phyloP scores from a whole-genome alignment of 2,888 invertebrate genomes.

The Crossocerus cetratus region DNA sequence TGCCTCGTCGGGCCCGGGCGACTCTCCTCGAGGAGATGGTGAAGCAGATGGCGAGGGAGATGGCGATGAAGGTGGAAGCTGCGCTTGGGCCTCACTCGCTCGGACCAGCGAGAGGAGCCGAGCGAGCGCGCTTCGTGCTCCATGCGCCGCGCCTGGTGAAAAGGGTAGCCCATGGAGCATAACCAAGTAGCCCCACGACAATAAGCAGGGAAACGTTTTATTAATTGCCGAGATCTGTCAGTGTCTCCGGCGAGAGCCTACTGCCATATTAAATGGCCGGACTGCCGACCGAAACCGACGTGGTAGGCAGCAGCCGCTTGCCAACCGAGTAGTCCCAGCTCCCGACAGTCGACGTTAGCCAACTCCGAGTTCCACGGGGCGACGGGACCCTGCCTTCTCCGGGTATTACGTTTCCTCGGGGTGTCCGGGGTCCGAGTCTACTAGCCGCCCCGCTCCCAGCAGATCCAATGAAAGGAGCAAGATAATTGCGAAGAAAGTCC shows the following conservation, averaged over 20 bases:
- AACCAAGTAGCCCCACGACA: conserved; percentile 72
- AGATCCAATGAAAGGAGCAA: conserved; percentile 18
- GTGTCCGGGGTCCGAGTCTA: conserved; percentile 8
- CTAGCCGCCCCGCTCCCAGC: conserved; percentile 24
- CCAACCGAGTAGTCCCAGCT: conserved; percentile 35
- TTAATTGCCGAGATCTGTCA: conserved; percentile 75
- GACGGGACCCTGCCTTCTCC: conserved; percentile 38
- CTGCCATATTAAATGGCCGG: conserved; percentile 69
- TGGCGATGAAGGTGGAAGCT: conserved; percentile 15
- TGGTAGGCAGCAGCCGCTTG: conserved; percentile 24
- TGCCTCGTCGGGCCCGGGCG: conserved; percentile 37
- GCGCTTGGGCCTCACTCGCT: neutral
- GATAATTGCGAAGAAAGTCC: conserved; percentile 29
- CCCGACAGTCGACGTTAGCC: conserved; percentile 27
- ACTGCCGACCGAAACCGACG: conserved; percentile 65
- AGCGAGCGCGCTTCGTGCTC: conserved; percentile 27
- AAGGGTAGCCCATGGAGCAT: conserved; percentile 70
- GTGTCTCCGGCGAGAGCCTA: conserved; percentile 66
- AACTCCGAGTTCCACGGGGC: conserved; percentile 25
- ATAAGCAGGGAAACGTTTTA: conserved; percentile 75
- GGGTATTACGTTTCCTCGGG: conserved; percentile 60
- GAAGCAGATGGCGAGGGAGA: conserved; percentile 43
- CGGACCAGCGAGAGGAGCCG: conserved; percentile 4
- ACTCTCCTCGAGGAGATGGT: conserved; percentile 37
- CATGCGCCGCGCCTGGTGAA: conserved; percentile 54